These are phyloP conservation scores for Geococcyx californianus DNA, from an alignment of 2,113 vertebrate species.

Conservation along the genomic window DNA sequence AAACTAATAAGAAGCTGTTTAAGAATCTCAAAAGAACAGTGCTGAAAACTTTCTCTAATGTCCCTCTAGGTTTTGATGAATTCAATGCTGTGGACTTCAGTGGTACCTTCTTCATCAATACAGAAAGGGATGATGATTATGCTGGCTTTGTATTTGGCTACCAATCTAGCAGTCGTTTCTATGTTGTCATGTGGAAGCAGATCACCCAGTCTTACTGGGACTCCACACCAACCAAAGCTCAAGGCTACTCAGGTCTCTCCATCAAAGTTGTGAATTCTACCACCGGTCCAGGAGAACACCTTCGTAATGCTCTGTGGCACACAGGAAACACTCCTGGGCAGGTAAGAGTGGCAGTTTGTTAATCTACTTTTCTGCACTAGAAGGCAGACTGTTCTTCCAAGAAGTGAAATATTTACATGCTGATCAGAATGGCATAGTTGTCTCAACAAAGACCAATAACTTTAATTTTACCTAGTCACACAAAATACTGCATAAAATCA, in stretches of 20 bases:
- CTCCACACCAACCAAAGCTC: constrained; percentile 89
- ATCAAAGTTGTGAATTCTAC: constrained; percentile 99
- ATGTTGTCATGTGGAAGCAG: constrained; percentile 99
- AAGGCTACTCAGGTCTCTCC: constrained; percentile 95
- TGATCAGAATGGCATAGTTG: background rate
- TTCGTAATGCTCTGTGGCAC: constrained; percentile 98
- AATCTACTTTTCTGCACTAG: background rate
- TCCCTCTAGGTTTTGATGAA: constrained; percentile 88
- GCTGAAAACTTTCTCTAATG: background rate
- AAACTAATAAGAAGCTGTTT: background rate
- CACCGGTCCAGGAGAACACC: constrained; percentile 95
- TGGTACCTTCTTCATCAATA: constrained; percentile 98
- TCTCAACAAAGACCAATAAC: background rate
- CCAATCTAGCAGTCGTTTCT: constrained; percentile 97
- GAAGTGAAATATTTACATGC: background rate
- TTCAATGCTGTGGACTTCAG: constrained; percentile 98
- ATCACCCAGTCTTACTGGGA: constrained; percentile 98
- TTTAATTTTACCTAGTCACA: background rate
- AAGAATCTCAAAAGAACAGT: background rate
- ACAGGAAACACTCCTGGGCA: constrained; percentile 95
- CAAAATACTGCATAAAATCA: background rate
- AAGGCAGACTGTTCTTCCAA: background rate
- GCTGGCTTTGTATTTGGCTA: constrained; percentile 98
- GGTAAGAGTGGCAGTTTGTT: constrained; percentile 68
- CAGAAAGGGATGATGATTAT: constrained; percentile 96